phyloP scores from a whole-genome alignment of 2,797 vertebrate genomes.

The Pseudochromis fuscus region DNA sequence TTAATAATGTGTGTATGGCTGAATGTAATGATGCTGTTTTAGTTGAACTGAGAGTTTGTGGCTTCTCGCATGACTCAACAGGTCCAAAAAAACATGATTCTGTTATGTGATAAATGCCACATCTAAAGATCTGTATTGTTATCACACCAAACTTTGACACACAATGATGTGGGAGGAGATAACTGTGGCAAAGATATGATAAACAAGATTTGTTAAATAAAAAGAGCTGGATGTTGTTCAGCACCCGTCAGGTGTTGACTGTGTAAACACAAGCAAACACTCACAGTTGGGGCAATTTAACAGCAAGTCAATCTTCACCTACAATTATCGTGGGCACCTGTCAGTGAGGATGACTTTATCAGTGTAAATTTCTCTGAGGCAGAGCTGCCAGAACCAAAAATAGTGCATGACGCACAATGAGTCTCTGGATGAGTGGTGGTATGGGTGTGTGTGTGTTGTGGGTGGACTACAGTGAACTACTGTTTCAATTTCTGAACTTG shows the following conservation, averaged over 20 bases:
- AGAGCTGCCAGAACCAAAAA: slow-evolving; percentile 54
- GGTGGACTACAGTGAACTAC: slow-evolving; percentile 21
- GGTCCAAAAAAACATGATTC: not conserved
- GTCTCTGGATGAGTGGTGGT: slow-evolving; percentile 41
- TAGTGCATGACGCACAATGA: slow-evolving; percentile 51
- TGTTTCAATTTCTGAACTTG: slow-evolving; percentile 27
- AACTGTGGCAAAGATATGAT: no score
- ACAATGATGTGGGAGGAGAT: not conserved
- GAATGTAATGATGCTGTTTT: slow-evolving; percentile 37
- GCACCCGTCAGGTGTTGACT: not conserved
- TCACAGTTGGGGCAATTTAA: slow-evolving; percentile 26
- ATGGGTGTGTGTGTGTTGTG: slow-evolving; percentile 32
- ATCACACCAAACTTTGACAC: not conserved
- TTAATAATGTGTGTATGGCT: slow-evolving; percentile 27
- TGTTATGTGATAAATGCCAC: slow-evolving; percentile 6
- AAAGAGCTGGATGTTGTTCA: not conserved
- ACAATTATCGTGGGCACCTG: slow-evolving; percentile 42
- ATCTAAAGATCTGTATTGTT: slow-evolving; percentile 1
- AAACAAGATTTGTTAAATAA: slow-evolving; percentile 5
- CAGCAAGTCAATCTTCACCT: slow-evolving; percentile 25
- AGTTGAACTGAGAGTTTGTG: slow-evolving; percentile 29
- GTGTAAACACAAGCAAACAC: not conserved
- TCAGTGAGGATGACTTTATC: slow-evolving; percentile 48
- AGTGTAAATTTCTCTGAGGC: slow-evolving; percentile 51
- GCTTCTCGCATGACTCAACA: slow-evolving; percentile 25